phyloP scores from a whole-genome alignment of 2,797 vertebrate species.

The Meriones psammophilus region DNA sequence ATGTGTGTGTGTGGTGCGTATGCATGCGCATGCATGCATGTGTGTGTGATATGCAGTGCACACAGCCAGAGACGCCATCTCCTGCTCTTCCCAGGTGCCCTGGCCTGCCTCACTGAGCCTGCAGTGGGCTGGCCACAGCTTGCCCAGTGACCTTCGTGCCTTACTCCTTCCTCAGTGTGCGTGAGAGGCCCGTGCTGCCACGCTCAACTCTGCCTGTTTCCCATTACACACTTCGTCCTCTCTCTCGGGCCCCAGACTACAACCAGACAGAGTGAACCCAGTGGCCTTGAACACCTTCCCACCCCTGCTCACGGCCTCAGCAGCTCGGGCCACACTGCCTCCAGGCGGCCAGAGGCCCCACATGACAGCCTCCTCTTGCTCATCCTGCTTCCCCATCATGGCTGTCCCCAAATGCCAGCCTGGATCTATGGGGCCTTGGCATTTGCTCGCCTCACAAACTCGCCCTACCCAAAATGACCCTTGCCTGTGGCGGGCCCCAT shows the following conservation, averaged over 20 bases:
- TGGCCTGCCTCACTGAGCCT: neutral
- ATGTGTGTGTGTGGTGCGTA: neutral
- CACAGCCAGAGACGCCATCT: neutral
- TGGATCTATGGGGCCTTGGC: neutral
- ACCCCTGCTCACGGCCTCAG: neutral
- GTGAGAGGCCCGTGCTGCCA: neutral
- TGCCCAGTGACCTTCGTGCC: neutral
- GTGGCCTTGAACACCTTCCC: fast-evolving
- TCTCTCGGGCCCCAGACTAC: neutral
- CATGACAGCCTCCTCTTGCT: fast-evolving
- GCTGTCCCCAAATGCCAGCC: neutral
- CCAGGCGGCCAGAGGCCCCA: neutral
- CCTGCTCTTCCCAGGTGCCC: neutral
- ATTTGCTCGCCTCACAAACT: neutral
- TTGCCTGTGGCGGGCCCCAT: neutral
- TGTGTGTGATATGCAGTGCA: no score
- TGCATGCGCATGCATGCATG: neutral
- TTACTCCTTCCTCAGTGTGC: neutral
- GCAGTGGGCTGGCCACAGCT: neutral
- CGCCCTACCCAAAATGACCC: no score
- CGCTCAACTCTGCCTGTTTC: neutral
- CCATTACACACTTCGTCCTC: neutral
- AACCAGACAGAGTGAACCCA: neutral
- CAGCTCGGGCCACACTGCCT: neutral
- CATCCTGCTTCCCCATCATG: neutral